Conservation (phyloP, 1,140 invertebrate genomes). For the Leptopilina boulardi region DNA sequence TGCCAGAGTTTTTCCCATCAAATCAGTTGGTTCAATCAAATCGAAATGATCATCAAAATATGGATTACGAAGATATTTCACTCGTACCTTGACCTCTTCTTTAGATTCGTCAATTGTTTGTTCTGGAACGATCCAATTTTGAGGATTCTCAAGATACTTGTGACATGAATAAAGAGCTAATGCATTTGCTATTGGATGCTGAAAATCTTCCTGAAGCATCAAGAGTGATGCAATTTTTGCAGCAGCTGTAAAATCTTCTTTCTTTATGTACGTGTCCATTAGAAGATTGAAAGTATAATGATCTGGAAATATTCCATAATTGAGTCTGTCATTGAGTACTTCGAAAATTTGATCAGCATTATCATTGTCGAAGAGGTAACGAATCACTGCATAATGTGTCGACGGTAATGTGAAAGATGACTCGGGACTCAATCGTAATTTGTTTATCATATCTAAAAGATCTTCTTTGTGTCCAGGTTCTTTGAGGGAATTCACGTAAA, state of each 20-base stretch:
- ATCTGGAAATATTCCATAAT: slow-evolving; percentile 94
- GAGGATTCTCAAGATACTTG: slow-evolving; percentile 82
- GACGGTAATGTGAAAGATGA: slow-evolving; percentile 84
- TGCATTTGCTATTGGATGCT: slow-evolving; percentile 82
- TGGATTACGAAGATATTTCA: slow-evolving; percentile 87
- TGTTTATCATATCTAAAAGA: slow-evolving; percentile 82
- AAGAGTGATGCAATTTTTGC: slow-evolving; percentile 85
- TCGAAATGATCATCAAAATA: slow-evolving; percentile 94
- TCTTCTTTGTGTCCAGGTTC: slow-evolving; percentile 78
- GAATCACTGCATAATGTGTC: slow-evolving; percentile 87
- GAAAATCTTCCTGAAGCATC: slow-evolving; percentile 93
- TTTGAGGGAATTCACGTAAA: slow-evolving; percentile 81
- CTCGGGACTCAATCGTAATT: slow-evolving; percentile 82
- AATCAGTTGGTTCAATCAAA: slow-evolving; percentile 80
- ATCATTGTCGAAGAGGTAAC: slow-evolving; percentile 80
- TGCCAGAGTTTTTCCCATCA: slow-evolving; percentile 88
- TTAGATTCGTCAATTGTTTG: slow-evolving; percentile 69
- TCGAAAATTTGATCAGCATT: slow-evolving; percentile 80
- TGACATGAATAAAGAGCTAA: slow-evolving; percentile 86
- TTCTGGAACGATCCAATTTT: slow-evolving; percentile 75
- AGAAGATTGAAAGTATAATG: slow-evolving; percentile 86
- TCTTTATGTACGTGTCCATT: slow-evolving; percentile 87
- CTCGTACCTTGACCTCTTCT: slow-evolving; percentile 86
- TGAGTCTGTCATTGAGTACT: slow-evolving; percentile 87
- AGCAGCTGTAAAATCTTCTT: slow-evolving; percentile 83